Evolutionary conservation across 1,140 invertebrate genomes (phyloP).

Genomic region (Acromyrmex charruanus): DNA sequence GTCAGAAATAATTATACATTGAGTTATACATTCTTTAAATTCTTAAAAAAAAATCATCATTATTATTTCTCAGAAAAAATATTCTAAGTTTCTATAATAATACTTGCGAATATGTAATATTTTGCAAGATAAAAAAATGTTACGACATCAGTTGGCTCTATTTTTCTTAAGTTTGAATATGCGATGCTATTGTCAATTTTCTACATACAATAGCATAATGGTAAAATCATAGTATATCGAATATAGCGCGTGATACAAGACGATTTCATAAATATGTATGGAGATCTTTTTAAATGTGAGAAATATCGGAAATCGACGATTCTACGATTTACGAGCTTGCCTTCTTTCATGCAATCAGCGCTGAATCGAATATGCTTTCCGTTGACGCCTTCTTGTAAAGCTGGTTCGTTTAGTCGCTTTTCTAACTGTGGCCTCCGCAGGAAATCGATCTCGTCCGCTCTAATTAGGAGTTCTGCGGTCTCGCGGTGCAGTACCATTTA

Average conservation of each 20-base stretch:
- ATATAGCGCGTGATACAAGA: background rate
- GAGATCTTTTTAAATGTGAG: background rate
- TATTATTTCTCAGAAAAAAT: background rate
- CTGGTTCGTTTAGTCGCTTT: constrained; percentile 41
- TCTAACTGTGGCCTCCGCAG: constrained; percentile 52
- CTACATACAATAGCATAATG: background rate
- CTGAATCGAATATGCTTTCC: constrained; percentile 31
- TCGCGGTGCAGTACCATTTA: constrained; percentile 36
- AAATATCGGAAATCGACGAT: constrained; percentile 35
- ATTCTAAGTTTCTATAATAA: background rate
- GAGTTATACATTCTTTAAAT: background rate
- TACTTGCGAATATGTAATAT: background rate
- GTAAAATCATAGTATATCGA: background rate
- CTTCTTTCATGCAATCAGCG: constrained; percentile 32
- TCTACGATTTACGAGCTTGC: background rate
- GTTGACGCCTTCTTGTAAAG: constrained; percentile 28
- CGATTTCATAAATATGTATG: background rate
- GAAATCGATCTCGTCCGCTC: constrained; percentile 66
- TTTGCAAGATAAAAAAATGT: background rate
- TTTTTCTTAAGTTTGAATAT: background rate
- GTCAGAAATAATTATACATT: background rate
- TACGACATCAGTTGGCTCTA: background rate
- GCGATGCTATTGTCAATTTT: background rate
- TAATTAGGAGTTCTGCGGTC: constrained; percentile 68
- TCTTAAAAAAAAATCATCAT: background rate